Conservation (phyloP, 92 coral and sea anemone genomes). For the Blastomussa wellsi region DNA sequence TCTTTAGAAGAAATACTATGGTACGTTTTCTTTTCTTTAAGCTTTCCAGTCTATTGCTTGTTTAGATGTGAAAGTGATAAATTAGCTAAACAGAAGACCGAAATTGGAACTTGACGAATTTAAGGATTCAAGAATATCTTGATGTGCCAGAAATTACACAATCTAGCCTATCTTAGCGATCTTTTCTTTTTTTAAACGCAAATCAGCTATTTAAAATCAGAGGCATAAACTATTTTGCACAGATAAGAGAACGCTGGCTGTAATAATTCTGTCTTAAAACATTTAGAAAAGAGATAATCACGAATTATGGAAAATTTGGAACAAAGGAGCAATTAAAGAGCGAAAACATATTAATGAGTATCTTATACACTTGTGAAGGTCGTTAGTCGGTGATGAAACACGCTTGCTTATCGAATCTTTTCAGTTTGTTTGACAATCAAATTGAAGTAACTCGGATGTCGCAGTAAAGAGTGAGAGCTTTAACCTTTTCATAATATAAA, state of each 20-base stretch:
- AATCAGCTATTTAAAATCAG: background rate
- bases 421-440: background rate
- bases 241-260: background rate
- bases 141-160: background rate
- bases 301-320: background rate
- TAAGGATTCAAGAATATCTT: background rate
- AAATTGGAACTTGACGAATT: too few species aligned
- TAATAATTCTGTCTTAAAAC: background rate
- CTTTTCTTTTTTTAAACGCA: background rate
- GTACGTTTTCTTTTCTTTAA: background rate
- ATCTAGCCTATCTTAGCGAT: background rate
- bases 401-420: background rate
- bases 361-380: background rate
- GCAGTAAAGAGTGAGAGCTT: background rate
- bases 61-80: background rate
- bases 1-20: background rate
- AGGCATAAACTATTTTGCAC: background rate
- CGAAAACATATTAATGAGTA: background rate
- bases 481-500: slow-evolving; percentile 11
- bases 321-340: background rate
- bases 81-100: background rate
- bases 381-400: background rate
- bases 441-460: background rate
- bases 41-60: background rate
- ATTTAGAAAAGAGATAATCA: slow-evolving; percentile 3